Conservation (phyloP, 2,113 vertebrate species). For the Aptenodytes forsteri region DNA sequence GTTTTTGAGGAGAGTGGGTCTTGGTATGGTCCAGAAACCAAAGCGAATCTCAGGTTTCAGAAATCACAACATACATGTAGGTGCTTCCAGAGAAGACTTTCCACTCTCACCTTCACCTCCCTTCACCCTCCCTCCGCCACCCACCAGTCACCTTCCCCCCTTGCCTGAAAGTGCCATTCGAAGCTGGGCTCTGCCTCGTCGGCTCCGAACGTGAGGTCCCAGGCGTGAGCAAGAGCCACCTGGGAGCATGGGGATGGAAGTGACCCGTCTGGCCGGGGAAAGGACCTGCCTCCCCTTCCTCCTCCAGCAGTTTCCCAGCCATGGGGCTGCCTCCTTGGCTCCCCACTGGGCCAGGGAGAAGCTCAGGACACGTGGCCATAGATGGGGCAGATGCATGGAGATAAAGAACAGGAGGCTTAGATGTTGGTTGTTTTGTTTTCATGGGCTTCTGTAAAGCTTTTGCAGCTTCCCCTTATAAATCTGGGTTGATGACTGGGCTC, state of each 20-base stretch:
- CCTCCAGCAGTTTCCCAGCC: constrained; percentile 29
- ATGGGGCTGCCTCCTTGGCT: background rate
- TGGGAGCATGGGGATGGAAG: background rate
- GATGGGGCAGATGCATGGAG: background rate
- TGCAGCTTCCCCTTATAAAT: background rate
- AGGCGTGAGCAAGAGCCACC: background rate
- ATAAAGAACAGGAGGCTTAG: background rate
- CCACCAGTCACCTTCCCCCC: constrained; percentile 35
- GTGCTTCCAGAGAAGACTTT: constrained; percentile 41
- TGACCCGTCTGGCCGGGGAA: background rate
- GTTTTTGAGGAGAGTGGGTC: constrained; percentile 26
- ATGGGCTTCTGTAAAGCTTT: background rate
- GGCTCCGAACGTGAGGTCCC: background rate
- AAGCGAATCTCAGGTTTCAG: constrained; percentile 53
- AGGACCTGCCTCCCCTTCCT: constrained; percentile 25
- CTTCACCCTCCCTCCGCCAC: constrained; percentile 59
- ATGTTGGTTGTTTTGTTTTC: background rate
- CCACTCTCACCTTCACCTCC: constrained; percentile 64
- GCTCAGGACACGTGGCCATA: background rate
- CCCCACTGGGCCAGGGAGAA: background rate
- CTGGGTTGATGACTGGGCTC: background rate
- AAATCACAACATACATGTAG: constrained; percentile 65
- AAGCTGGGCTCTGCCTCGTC: background rate
- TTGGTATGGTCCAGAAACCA: constrained; percentile 73
- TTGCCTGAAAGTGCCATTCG: constrained; percentile 21